Conservation (phyloP, 1,140 invertebrate genomes). For the Palaemon carinicauda region DNA sequence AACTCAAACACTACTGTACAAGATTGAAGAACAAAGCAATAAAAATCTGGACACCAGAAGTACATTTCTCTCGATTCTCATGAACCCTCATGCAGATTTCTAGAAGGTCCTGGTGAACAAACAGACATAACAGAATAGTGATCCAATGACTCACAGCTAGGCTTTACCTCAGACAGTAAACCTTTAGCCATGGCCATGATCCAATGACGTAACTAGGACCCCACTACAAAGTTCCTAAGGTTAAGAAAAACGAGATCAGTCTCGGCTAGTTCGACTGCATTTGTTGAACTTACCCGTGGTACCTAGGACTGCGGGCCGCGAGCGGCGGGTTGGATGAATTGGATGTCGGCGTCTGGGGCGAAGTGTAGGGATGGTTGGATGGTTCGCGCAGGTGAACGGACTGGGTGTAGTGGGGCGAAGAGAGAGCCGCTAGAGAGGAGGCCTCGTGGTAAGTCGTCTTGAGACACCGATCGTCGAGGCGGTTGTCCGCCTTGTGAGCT, state of each 20-base stretch:
- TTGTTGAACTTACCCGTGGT: slow-evolving; percentile 25
- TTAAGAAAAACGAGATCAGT: background rate
- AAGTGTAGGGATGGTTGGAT: slow-evolving; percentile 33
- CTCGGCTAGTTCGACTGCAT: background rate
- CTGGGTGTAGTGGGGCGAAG: slow-evolving; percentile 51
- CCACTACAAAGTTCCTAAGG: background rate
- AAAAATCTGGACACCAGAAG: too few species aligned
- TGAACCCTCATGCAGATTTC: too few species aligned
- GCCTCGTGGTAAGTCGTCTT: slow-evolving; percentile 94
- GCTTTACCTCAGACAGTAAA: too few species aligned
- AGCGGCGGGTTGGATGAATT: slow-evolving; percentile 33
- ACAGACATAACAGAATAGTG: too few species aligned
- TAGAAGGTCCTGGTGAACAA: too few species aligned
- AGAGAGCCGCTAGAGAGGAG: slow-evolving; percentile 66
- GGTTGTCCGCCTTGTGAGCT: slow-evolving; percentile 88
- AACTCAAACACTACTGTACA: too few species aligned
- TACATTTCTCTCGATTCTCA: too few species aligned
- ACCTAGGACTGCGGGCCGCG: slow-evolving; percentile 43
- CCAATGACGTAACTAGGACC: background rate
- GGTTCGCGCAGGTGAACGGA: slow-evolving; percentile 44
- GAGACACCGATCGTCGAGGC: slow-evolving; percentile 82
- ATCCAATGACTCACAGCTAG: too few species aligned
- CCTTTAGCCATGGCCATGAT: background rate
- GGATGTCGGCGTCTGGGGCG: slow-evolving; percentile 18
- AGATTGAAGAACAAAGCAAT: too few species aligned